These are phyloP conservation scores for Drosophila aldrichi DNA, from an alignment of 2,888 invertebrate species.

Conservation along the genomic window DNA sequence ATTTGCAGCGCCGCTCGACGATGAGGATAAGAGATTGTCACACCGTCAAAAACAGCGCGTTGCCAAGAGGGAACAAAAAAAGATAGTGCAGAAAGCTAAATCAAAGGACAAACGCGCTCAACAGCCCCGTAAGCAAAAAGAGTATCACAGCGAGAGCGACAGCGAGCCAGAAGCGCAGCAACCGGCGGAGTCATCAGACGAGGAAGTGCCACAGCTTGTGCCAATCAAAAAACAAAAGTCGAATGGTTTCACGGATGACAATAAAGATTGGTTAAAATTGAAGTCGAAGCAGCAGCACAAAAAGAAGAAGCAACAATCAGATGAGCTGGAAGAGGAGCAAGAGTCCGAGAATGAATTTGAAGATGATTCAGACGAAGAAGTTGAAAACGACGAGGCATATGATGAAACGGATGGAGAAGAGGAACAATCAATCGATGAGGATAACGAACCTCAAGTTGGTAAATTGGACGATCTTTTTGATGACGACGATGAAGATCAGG, in stretches of 20 bases:
- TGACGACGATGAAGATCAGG: conserved; percentile 52
- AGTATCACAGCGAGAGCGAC: conserved; percentile 82
- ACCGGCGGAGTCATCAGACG: conserved; percentile 63
- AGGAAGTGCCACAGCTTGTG: conserved; percentile 56
- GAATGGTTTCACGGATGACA: conserved; percentile 90
- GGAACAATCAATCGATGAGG: conserved; percentile 46
- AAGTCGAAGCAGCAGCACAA: conserved; percentile 84
- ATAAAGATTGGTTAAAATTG: conserved; percentile 89
- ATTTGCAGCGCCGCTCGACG: conserved; percentile 83
- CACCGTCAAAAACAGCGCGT: conserved; percentile 90
- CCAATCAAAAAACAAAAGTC: conserved; percentile 42
- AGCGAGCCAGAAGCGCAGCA: conserved; percentile 73
- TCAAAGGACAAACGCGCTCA: conserved; percentile 61
- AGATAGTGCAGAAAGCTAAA: conserved; percentile 82
- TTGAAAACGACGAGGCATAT: conserved; percentile 62
- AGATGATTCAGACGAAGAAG: conserved; percentile 33
- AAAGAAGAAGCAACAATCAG: conserved; percentile 36
- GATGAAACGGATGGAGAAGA: conserved; percentile 54
- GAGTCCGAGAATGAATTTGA: conserved; percentile 63
- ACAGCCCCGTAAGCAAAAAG: conserved; percentile 60
- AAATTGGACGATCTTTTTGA: conserved; percentile 81
- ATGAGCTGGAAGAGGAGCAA: conserved; percentile 43
- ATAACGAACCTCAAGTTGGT: conserved; percentile 75
- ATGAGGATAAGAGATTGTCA: conserved; percentile 88
- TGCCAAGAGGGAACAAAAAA: conserved; percentile 87